Base-by-base conservation (phyloP, 30 jellyfish, hydroid and myxozoan genomes). In the Calvadosia cruxmelitensis region DNA sequence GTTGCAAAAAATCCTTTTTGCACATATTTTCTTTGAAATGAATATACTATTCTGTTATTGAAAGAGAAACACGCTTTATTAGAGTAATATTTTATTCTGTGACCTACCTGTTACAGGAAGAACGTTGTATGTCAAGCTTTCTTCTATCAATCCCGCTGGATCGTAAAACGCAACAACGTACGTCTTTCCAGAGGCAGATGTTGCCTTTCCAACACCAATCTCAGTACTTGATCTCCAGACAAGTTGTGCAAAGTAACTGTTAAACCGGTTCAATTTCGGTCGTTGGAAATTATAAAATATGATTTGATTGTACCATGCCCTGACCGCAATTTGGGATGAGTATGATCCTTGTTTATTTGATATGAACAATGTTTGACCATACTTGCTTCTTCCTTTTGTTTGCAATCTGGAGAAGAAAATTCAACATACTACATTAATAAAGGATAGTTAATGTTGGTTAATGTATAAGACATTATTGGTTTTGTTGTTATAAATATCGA, bases 291-390 rank as follows among this genome's bases (percentile, higher is more conserved):
- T 93, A 68, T 81, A 88, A 48, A 52, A 68, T 3, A 81, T 76
- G 48, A 88, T 88, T 66, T 88, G 98, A 61, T 81, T 81, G 77
- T 88, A 88, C 98, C 98, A 88, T 10, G 98, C 79, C 2, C 95
- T 92, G 62, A 88, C 95, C 68, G 94, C 79, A 71, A 75, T 77
- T 64, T 76, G 91, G 5, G 98, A 89, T 27, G 93, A 66, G 33
- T 53, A 51, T 0, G 85, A 78, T 25, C 83, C 98, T 27, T 82
- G 71, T 36, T 76, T 49, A 24, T 71, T 78, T 36, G 95, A 77
- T 30, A 77, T 77, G 64, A 67, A 88, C 48, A 88, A 13, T 24
- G 98, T 73, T 61, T 88, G 98, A 10, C 98, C 95, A 34, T 49
- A 81, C 48, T 78, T 78, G 34, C 80, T 92, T 52, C 73, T 82